Conservation (phyloP, 2,888 invertebrate species). For the Horisme vitalbata region DNA sequence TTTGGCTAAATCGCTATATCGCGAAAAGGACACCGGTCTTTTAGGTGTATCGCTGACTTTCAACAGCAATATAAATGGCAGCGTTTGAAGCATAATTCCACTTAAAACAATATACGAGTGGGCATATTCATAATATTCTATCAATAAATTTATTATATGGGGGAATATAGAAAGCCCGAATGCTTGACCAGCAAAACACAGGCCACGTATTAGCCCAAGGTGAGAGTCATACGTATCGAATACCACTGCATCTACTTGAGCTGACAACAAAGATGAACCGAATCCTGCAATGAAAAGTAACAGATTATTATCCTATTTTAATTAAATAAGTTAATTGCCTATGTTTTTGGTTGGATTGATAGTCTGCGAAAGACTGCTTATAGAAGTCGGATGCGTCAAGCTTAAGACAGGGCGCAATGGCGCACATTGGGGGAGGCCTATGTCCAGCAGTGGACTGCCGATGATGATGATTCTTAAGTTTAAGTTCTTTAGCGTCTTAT, state of each 20-base stretch:
- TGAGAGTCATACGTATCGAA: conserved; percentile 75
- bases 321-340: too few relatives aligned
- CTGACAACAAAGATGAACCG: conserved; percentile 71
- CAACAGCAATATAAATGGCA: conserved; percentile 66
- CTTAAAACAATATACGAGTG: conserved; percentile 63
- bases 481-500: neutral
- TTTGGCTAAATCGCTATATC: conserved; percentile 67
- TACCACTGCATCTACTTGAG: conserved; percentile 74
- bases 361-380: too few relatives aligned
- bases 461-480: too few relatives aligned
- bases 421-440: too few relatives aligned
- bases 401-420: too few relatives aligned
- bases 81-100: conserved; percentile 67
- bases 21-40: conserved; percentile 59
- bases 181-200: conserved; percentile 73
- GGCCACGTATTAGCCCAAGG: conserved; percentile 59
- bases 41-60: conserved; percentile 55
- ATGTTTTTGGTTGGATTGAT: too few relatives aligned
- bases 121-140: conserved; percentile 64
- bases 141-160: conserved; percentile 65
- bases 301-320: too few relatives aligned
- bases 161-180: conserved; percentile 72
- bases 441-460: too few relatives aligned
- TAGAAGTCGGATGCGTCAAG: too few relatives aligned
- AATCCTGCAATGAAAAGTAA: conserved; percentile 58